A percentile compares a stretch with the other conserved stretches of the same genome.
Evolutionary conservation across 2,113 vertebrate species (phyloP).

Genomic region (Xenopus borealis): DNA sequence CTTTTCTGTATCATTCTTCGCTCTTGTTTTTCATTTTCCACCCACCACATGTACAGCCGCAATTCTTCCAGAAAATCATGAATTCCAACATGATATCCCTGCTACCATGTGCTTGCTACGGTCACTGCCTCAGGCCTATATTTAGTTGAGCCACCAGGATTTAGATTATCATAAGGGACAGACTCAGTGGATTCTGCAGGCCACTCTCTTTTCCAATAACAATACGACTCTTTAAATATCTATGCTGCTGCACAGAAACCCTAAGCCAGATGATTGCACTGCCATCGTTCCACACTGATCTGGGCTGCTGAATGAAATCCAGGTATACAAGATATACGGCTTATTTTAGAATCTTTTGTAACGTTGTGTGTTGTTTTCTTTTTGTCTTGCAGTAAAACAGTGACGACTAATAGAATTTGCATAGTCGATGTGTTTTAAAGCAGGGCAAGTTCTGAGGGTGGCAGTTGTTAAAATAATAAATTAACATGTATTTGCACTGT

Average conservation of each 20-base stretch:
- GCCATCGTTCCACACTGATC: conserved; percentile 6
- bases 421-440: too few species aligned
- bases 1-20: conserved; percentile 2
- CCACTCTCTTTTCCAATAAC: background rate
- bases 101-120: background rate
- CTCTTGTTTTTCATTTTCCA: conserved; percentile 11
- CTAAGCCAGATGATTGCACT: conserved; percentile 16
- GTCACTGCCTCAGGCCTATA: conserved; percentile 15
- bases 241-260: background rate
- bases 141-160: conserved; percentile 35
- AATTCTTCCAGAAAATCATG: background rate
- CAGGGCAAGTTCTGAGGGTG: too few species aligned
- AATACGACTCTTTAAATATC: conserved; percentile 11
- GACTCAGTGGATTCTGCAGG: conserved; percentile 18
- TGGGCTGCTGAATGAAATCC: background rate
- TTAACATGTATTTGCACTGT: too few species aligned
- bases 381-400: background rate
- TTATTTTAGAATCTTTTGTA: background rate
- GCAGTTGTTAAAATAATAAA: too few species aligned
- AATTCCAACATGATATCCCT: background rate
- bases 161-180: conserved; percentile 2
- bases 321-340: conserved; percentile 5
- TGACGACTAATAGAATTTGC: too few species aligned
- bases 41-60: conserved; percentile 20
- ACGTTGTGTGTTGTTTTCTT: background rate